These are phyloP conservation scores for Smittia aterrima DNA, from an alignment of 2,888 invertebrate genomes.

Conservation along the genomic window DNA sequence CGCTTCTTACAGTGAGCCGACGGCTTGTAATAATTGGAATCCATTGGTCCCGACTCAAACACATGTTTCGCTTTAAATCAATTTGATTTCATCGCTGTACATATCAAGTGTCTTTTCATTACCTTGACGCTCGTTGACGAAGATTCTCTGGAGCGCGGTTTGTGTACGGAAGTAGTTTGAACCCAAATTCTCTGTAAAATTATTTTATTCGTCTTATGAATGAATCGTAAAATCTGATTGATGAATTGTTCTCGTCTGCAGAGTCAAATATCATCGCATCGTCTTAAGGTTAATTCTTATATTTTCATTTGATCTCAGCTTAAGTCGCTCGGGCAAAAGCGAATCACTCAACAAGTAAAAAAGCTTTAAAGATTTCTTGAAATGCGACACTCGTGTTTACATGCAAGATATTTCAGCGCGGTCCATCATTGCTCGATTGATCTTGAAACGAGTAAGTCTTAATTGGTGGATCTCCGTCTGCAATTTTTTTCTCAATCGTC, in stretches of 20 bases:
- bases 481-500: not conserved
- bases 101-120: slow-evolving; percentile 22
- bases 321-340: not conserved
- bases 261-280: not conserved
- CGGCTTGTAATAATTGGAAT: slow-evolving; percentile 11
- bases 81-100: not conserved
- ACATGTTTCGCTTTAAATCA: slow-evolving; percentile 14
- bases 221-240: slow-evolving; percentile 30
- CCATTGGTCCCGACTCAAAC: slow-evolving; percentile 11
- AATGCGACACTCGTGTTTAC: slow-evolving; percentile 36
- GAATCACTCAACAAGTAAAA: not conserved
- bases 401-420: slow-evolving; percentile 34
- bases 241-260: slow-evolving; percentile 23
- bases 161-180: not conserved
- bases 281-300: slow-evolving; percentile 18
- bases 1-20: not conserved
- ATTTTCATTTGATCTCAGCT: slow-evolving; percentile 38
- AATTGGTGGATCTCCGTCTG: slow-evolving; percentile 8
- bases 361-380: not conserved
- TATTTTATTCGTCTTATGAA: not conserved
- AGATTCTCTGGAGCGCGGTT: too few species aligned
- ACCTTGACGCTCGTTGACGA: too few species aligned
- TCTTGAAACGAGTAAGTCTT: not conserved
- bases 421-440: not conserved
- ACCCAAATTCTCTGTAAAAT: too few species aligned